Evolutionary conservation across 2,797 vertebrate species (phyloP), one percentile per base, ranked within the genome.

Genomic region (Platyrinchus mystaceus): DNA sequence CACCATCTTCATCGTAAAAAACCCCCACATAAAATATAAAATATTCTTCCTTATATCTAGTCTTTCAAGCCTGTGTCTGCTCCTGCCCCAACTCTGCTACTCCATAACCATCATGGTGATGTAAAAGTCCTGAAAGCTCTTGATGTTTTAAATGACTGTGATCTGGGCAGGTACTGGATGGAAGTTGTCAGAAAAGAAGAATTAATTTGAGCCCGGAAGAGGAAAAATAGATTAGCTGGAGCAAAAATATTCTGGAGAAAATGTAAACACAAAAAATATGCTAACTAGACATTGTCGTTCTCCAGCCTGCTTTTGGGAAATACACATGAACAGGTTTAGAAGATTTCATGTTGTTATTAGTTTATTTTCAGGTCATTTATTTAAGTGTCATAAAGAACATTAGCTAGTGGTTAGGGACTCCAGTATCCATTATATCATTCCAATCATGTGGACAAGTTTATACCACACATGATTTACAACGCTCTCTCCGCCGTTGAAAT

Each of bases 281-380:
- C 91, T 94, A 93, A 87, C 67, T 91, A 76, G 75, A 70, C 91
- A 4, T 14, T 88, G 77, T 86, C 67, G 88, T 90, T 53, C 59
- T 89, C 87, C 63, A 56, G 68, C 53, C 10, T 49, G 50, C 84
- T 44, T 91, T 89, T 90, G 84, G 75, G 84, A 91, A 89, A 81
- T 69, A 90, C 84, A 89, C 69, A 28, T 26, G 75, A 89, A 56
- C 80, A 93, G 69, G 83, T 95, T 93, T 84, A 74, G 84, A 76
- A 92, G 87, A 82, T 89, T 88, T 92, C 5, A 0, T 84, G 80
- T 64, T 80, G 68, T 94, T 93, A 81, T 89, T 84, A 94, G 91
- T 96, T 94, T 93, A 93, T 91, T 95, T 95, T 97, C 90, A 93
- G 82, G 93, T 81, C 87, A 92, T 96, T 94, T 95, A 88, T 96